A percentile compares a stretch with the other conserved stretches of the same genome.
Conservation (phyloP, 1,140 invertebrate species). For the Semibalanus balanoides region DNA sequence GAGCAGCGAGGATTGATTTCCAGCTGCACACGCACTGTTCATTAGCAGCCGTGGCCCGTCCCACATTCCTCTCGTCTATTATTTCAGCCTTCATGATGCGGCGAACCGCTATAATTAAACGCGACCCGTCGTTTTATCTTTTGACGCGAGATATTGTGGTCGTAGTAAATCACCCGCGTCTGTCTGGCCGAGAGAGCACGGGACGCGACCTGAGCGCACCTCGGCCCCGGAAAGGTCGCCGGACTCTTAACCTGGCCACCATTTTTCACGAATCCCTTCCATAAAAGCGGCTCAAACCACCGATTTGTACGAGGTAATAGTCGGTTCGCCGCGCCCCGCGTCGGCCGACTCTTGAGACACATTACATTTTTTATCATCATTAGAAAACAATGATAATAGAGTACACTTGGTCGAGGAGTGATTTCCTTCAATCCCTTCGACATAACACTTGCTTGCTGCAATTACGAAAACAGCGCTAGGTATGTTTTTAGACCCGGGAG, state of each 20-base stretch:
- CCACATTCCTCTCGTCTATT: neutral
- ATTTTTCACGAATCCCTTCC: neutral
- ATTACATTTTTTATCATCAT: slow-evolving; percentile 3
- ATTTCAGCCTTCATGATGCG: neutral
- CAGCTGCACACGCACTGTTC: neutral
- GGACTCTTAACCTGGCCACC: neutral
- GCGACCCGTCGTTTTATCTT: neutral
- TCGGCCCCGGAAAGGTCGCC: neutral
- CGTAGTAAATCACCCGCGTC: neutral
- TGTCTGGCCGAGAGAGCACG: neutral
- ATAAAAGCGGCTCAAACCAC: neutral
- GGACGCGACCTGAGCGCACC: neutral
- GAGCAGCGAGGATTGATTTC: neutral
- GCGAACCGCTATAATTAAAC: neutral
- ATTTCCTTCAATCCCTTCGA: neutral
- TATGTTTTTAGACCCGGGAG: too few species aligned
- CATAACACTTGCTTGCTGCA: neutral
- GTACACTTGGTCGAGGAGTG: neutral
- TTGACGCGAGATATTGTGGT: neutral
- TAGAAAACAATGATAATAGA: slow-evolving; percentile 1
- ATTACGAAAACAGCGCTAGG: neutral
- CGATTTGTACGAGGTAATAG: neutral
- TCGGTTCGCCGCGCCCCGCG: neutral
- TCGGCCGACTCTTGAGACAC: neutral
- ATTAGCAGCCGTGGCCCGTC: neutral